Evolutionary conservation across 2,888 invertebrate genomes (phyloP).

Genomic region (Perizoma flavofasciatum): DNA sequence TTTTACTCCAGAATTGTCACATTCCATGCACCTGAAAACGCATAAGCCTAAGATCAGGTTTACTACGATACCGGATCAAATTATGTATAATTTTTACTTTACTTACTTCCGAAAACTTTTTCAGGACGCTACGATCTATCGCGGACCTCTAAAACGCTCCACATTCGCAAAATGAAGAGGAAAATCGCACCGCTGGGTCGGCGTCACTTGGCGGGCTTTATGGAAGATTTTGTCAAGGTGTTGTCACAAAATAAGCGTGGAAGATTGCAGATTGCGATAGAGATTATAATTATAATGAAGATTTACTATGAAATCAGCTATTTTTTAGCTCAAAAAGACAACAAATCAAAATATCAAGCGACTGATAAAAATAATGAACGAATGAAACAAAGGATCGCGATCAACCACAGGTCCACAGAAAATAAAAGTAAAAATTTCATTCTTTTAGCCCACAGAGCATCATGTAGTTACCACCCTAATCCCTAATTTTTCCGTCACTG

Average conservation of each 20-base stretch:
- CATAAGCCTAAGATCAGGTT: constrained; percentile 19
- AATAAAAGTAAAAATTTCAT: too few species aligned
- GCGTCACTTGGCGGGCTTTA: constrained; percentile 24
- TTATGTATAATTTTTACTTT: neutral
- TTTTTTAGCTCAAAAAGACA: constrained; percentile 14
- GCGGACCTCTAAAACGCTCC: constrained; percentile 2
- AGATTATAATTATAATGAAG: neutral
- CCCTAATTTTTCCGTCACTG: too few species aligned
- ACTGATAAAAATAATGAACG: constrained; percentile 21
- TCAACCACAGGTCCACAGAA: neutral
- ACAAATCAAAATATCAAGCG: constrained; percentile 26
- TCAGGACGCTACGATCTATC: constrained; percentile 8
- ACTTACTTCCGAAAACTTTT: constrained; percentile 31
- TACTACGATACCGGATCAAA: neutral
- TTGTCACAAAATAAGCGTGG: neutral
- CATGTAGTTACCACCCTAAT: too few species aligned
- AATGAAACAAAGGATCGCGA: constrained; percentile 20
- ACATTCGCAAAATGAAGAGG: constrained; percentile 27
- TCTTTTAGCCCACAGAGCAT: too few species aligned
- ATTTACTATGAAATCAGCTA: constrained; percentile 11
- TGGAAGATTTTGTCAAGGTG: constrained; percentile 6
- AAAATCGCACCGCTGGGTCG: constrained; percentile 38
- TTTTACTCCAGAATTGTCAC: constrained; percentile 44
- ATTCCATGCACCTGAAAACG: constrained; percentile 70
- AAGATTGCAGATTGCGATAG: neutral